These are phyloP conservation scores for Natator depressus DNA, from an alignment of 2,113 vertebrate species.

Conservation along the genomic window DNA sequence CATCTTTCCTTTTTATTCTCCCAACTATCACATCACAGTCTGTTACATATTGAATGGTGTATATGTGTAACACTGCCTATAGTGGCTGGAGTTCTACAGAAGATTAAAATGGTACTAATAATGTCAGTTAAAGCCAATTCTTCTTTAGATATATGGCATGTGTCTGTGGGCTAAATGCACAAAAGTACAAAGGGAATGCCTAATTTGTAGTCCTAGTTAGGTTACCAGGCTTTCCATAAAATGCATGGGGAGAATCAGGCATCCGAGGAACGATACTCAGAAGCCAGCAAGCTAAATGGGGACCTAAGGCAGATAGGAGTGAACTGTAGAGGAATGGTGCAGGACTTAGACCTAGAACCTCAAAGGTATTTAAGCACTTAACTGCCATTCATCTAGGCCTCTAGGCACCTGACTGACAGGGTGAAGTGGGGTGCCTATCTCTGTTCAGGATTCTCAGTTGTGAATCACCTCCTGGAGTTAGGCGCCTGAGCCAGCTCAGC, in stretches of 20 bases:
- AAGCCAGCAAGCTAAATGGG: background rate
- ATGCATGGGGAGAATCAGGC: background rate
- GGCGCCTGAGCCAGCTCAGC: background rate
- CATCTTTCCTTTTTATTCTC: background rate
- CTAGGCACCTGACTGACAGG: background rate
- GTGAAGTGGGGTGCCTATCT: background rate
- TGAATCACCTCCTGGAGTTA: background rate
- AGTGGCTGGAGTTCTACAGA: background rate
- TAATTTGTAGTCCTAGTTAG: background rate
- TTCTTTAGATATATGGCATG: background rate
- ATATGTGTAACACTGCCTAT: background rate
- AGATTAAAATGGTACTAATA: background rate
- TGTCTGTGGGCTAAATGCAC: background rate
- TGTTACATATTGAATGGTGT: background rate
- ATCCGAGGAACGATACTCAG: too few species aligned
- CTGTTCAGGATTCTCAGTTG: background rate
- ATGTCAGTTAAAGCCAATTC: background rate
- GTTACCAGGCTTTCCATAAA: background rate
- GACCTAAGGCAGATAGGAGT: background rate
- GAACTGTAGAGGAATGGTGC: background rate
- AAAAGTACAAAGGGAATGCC: background rate
- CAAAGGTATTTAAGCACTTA: background rate
- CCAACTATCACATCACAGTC: background rate
- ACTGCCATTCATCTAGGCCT: background rate
- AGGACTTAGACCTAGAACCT: background rate